Evolutionary conservation across 2,797 vertebrate species (phyloP).

Genomic region (Argyrosomus regius): DNA sequence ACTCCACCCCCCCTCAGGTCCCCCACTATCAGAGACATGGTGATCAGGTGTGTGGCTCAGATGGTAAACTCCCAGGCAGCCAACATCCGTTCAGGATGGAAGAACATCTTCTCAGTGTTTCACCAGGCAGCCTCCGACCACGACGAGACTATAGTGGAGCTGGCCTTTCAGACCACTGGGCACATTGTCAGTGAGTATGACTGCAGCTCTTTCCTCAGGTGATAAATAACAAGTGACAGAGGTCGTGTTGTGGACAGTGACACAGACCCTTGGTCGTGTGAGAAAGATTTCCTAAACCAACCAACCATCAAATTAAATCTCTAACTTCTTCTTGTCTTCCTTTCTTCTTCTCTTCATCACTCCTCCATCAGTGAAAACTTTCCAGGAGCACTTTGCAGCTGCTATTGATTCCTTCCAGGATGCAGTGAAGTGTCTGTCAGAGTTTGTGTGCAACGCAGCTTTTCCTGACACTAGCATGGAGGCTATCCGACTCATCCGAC

Average conservation of each 20-base stretch:
- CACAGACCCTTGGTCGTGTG: neutral
- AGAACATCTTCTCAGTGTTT: conserved; percentile 97
- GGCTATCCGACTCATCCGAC: conserved; percentile 94
- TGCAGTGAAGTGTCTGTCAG: conserved; percentile 95
- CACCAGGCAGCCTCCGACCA: conserved; percentile 96
- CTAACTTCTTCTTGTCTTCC: neutral
- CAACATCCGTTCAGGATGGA: conserved; percentile 98
- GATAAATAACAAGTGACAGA: neutral
- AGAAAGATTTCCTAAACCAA: neutral
- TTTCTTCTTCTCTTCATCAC: neutral
- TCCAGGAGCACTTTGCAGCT: conserved; percentile 93
- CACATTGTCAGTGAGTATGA: conserved; percentile 94
- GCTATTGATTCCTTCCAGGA: conserved; percentile 98
- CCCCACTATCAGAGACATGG: conserved; percentile 96
- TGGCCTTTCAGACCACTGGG: conserved; percentile 95
- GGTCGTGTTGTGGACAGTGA: neutral
- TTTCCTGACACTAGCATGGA: conserved; percentile 98
- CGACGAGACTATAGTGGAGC: conserved; percentile 94
- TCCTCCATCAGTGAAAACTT: conserved; percentile 89
- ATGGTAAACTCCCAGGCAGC: conserved; percentile 97
- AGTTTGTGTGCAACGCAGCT: conserved; percentile 95
- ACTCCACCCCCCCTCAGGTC: conserved; percentile 80
- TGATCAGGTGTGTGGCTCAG: conserved; percentile 95
- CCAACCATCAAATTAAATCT: neutral
- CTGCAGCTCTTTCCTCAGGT: neutral